These are phyloP conservation scores for Craniophora ligustri DNA, from an alignment of 2,888 invertebrate species.

Conservation along the genomic window DNA sequence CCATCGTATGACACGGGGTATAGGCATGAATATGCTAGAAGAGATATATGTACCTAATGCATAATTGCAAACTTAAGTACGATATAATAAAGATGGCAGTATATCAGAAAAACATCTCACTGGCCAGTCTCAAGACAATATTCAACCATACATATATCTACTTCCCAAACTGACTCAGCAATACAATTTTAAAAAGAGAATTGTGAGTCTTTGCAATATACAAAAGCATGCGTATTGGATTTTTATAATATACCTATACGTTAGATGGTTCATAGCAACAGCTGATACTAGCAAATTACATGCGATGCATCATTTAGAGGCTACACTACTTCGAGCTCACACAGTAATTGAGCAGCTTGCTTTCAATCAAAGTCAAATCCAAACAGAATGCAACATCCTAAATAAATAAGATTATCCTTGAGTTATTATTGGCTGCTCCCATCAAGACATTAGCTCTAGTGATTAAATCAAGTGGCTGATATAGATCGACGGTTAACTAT, in stretches of 20 bases:
- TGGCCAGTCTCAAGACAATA: no score
- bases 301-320: slow-evolving; percentile 44
- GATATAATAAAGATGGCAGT: no score
- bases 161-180: neutral
- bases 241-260: no score
- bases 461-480: slow-evolving; percentile 78
- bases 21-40: no score
- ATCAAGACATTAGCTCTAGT: slow-evolving; percentile 72
- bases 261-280: slow-evolving; percentile 18
- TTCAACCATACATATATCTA: no score
- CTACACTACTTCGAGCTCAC: slow-evolving; percentile 36
- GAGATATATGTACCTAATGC: no score
- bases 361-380: slow-evolving; percentile 60
- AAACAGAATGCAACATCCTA: slow-evolving; percentile 59
- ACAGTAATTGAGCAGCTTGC: slow-evolving; percentile 63
- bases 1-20: no score
- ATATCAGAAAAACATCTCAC: no score
- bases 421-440: slow-evolving; percentile 70
- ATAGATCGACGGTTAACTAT: slow-evolving; percentile 74
- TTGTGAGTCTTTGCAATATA: no score
- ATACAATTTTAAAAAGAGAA: neutral
- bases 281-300: slow-evolving; percentile 34
- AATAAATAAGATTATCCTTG: slow-evolving; percentile 74
- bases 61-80: no score
- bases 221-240: no score